These are phyloP conservation scores for Abrostola tripartita DNA, from an alignment of 2,888 invertebrate species.

Conservation along the genomic window DNA sequence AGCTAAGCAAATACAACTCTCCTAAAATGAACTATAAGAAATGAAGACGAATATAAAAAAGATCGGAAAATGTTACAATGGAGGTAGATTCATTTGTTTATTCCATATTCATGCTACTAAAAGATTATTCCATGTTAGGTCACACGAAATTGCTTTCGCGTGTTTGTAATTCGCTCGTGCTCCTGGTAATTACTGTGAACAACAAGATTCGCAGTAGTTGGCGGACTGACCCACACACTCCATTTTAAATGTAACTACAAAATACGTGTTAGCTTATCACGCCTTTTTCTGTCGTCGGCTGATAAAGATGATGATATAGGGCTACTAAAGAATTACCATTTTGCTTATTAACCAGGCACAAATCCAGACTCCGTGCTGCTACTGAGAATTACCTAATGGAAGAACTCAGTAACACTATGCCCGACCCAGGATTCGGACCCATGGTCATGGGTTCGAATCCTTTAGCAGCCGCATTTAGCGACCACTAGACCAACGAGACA, in stretches of 20 bases:
- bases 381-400: too few relatives aligned
- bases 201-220: background rate
- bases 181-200: background rate
- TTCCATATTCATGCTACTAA: background rate
- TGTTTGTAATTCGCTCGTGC: constrained; percentile 2
- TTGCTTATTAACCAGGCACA: too few relatives aligned
- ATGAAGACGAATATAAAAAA: background rate
- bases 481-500: too few relatives aligned
- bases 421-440: too few relatives aligned
- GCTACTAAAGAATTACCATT: too few relatives aligned
- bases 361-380: too few relatives aligned
- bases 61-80: background rate
- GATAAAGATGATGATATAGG: too few relatives aligned
- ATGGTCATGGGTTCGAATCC: too few relatives aligned
- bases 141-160: background rate
- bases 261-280: background rate
- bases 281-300: background rate
- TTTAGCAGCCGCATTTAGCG: too few relatives aligned
- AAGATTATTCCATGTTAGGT: background rate
- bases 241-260: too few relatives aligned
- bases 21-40: background rate
- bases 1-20: too few relatives aligned
- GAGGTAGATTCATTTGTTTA: background rate
- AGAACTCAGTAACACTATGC: too few relatives aligned
- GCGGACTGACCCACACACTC: background rate